Evolutionary conservation across 2,888 invertebrate species (phyloP), one percentile per base, ranked within the genome.

Genomic region (Phoenoteleia sp.): DNA sequence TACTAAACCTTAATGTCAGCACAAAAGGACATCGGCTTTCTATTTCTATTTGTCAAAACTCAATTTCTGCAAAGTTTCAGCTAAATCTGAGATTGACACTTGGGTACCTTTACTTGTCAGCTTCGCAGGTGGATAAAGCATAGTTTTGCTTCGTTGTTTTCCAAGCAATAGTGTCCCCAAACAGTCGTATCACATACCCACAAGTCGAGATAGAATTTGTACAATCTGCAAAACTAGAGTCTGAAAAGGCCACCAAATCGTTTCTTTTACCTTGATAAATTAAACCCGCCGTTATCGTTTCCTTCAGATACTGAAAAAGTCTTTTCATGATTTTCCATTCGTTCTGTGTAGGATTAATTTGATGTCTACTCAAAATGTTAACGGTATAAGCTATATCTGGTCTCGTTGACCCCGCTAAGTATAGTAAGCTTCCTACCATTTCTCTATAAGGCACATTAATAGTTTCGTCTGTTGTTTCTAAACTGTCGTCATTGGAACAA

Each of bases 241-340:
- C 39, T 7, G 39, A 39, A 39, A n/a, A 39, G 7, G 39, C 39
- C 5, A 7, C n/a, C 39, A 39, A n/a, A 39, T n/a, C 2, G 3
- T 39, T n/a, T n/a, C n/a, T 3, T 5, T 0, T 39, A n/a, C 39
- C n/a, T 7, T n/a, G 49, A 54, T 56, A 60, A 45, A 36, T 42
- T 19, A 66, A 69, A 11, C 85, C 60, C 15, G 82, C 49, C 19
- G 15, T 45, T 19, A 27, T 58, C 25, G 75, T 84, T 0, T 74
- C 81, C 21, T 83, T 84, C 21, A 86, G 29, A 33, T 81, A 81
- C 56, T 77, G 58, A 56, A 75, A 79, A 54, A 85, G 42, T 29
- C 75, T 58, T 67, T 80, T 85, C 27, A 75, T 79, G 72, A 79
- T 87, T 75, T 77, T 71, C 85, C 86, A 88, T 52, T 79, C 81